Base-by-base conservation (phyloP, 2,797 vertebrate species). In the Hozukius guyotensis region DNA sequence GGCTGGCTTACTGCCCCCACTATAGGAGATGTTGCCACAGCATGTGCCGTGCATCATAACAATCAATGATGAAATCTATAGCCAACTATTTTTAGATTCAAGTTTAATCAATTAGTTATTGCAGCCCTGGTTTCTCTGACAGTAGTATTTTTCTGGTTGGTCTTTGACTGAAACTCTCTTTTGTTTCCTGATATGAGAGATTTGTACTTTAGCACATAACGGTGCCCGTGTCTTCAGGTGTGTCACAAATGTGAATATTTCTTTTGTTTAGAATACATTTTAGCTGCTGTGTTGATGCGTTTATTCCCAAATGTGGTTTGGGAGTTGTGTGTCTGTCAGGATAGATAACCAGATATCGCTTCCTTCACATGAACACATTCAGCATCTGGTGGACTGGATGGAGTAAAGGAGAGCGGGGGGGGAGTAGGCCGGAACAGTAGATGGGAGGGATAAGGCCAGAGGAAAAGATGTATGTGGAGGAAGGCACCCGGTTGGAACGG, bases 401-500 rank as follows among this genome's bases (percentile, higher is more conserved):
- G 34, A 32, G 36, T 11, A 14, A 20, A 34, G 25, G 38, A 46
- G 36, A 38, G 9, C 2, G 14, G 0, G 3, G 18, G 25, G 5
- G n/a, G 25, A 32, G 68, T 42, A 36, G 27, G 36, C 36, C 1
- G 5, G 65, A 86, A 46, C 53, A 71, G 76, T 14, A 78, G 81
- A 81, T 81, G 72, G 55, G 6, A 70, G 59, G 4, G 53, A 76
- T 85, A 66, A 27, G 55, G 70, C 62, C 63, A 5, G 67, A 80
- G 67, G 81, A 75, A 72, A 71, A 72, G 70, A 77, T 69, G 53
- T 55, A 83, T 81, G 81, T 67, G 81, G 74, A 82, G 71, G 70
- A 72, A 55, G 61, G 85, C 85, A 61, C 8, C 85, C 76, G 10
- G 59, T 71, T 73, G 81, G 89, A 95, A 93, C 82, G 3, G 49